A percentile compares a stretch with the other conserved stretches of the same genome.
These are phyloP conservation scores for Alsophila aescularia DNA, from an alignment of 2,888 invertebrate species.

Conservation along the genomic window DNA sequence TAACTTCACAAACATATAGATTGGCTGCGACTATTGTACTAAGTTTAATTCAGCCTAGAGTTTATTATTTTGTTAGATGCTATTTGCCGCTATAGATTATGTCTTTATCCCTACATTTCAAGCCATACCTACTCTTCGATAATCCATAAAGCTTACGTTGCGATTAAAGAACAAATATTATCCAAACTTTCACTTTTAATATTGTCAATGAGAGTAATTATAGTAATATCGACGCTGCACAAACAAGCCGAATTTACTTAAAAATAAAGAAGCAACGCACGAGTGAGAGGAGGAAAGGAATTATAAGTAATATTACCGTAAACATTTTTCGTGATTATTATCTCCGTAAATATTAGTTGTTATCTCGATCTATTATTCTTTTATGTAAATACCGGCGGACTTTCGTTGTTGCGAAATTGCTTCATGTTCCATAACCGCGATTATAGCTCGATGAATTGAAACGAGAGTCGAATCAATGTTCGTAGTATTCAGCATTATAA, in stretches of 20 bases:
- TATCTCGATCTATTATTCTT: constrained; percentile 24
- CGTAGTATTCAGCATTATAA: constrained; percentile 35
- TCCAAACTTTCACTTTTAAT: too few species aligned
- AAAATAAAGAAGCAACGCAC: constrained; percentile 1
- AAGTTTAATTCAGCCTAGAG: too few species aligned
- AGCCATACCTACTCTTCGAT: too few species aligned
- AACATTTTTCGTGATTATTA: constrained; percentile 13
- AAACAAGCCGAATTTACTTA: neutral
- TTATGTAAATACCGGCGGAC: constrained; percentile 28
- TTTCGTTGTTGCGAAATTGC: constrained; percentile 38
- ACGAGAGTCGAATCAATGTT: constrained; percentile 23
- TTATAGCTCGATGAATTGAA: constrained; percentile 37
- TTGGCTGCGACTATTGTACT: too few species aligned
- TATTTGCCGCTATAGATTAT: too few species aligned
- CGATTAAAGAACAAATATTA: too few species aligned
- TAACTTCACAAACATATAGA: too few species aligned
- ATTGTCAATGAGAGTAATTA: too few species aligned
- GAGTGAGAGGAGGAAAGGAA: constrained; percentile 5
- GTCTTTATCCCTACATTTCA: too few species aligned
- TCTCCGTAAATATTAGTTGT: constrained; percentile 21
- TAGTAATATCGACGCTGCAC: too few species aligned
- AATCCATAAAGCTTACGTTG: too few species aligned
- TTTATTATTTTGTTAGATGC: too few species aligned
- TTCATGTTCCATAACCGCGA: constrained; percentile 33
- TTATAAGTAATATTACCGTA: neutral